Conservation (phyloP, 2,888 invertebrate genomes). For the Sphaerophoria taeniata region DNA sequence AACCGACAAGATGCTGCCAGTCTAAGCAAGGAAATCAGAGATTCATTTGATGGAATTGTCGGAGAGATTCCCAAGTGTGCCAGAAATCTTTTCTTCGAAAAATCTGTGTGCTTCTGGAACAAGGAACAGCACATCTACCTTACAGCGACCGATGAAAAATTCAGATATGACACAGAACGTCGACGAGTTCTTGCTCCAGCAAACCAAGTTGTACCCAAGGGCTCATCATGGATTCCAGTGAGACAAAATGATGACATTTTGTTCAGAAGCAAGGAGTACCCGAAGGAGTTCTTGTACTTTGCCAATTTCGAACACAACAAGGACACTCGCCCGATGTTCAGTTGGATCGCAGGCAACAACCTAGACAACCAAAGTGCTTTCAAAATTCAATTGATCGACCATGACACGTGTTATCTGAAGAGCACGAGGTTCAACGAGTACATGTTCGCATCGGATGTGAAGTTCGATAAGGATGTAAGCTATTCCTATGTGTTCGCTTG, state of each 20-base stretch:
- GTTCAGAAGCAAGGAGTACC: constrained; percentile 3
- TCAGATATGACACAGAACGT: constrained; percentile 6
- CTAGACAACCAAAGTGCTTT: constrained; percentile 16
- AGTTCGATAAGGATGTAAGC: neutral
- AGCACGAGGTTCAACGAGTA: constrained; percentile 13
- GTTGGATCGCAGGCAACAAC: constrained; percentile 3
- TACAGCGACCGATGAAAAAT: neutral
- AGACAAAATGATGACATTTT: constrained; percentile 9
- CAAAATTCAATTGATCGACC: constrained; percentile 4
- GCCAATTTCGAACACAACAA: neutral
- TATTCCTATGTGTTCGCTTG: constrained; percentile 2
- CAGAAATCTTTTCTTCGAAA: constrained; percentile 38
- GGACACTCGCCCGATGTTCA: constrained; percentile 7
- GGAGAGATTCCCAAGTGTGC: constrained; percentile 40
- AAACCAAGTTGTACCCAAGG: neutral
- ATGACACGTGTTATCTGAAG: constrained; percentile 6
- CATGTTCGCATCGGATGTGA: constrained; percentile 6
- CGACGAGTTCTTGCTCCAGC: constrained; percentile 26
- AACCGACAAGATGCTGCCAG: neutral
- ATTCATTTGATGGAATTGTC: constrained; percentile 15
- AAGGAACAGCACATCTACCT: constrained; percentile 3
- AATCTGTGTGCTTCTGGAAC: constrained; percentile 47
- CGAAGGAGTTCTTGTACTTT: constrained; percentile 37
- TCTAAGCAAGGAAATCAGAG: neutral
- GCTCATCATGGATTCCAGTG: neutral